phyloP scores from a whole-genome alignment of 2,113 vertebrate genomes.

The Mus pahari region DNA sequence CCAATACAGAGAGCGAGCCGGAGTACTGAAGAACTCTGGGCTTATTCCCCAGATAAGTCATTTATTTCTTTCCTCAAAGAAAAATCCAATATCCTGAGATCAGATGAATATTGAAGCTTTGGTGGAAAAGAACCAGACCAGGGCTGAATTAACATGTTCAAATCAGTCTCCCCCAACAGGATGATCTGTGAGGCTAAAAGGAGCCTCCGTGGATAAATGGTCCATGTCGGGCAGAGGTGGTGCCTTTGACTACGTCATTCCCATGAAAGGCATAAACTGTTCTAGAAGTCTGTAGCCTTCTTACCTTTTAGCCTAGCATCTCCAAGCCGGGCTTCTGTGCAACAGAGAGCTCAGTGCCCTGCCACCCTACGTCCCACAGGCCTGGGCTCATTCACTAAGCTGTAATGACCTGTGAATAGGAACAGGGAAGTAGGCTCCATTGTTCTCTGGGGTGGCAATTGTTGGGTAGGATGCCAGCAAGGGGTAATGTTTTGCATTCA shows the following conservation, averaged over 20 bases:
- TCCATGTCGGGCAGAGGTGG: not conserved
- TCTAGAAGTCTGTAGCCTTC: slow-evolving; percentile 39
- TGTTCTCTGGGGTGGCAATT: not conserved
- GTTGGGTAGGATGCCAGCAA: not conserved
- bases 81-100: slow-evolving; percentile 90
- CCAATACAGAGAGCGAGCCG: slow-evolving; percentile 82
- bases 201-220: not conserved
- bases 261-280: not conserved
- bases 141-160: slow-evolving; percentile 84
- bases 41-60: slow-evolving; percentile 89
- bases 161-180: slow-evolving; percentile 71
- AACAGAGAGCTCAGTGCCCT: not conserved
- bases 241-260: not conserved
- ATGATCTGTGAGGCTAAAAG: slow-evolving; percentile 58
- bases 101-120: slow-evolving; percentile 87
- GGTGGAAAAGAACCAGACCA: slow-evolving; percentile 73
- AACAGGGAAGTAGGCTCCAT: not conserved
- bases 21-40: slow-evolving; percentile 79
- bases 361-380: accelerated
- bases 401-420: accelerated
- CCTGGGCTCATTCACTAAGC: not conserved
- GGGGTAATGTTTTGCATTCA: not conserved
- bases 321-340: not conserved
- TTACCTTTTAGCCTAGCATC: not conserved
- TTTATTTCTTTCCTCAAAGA: slow-evolving; percentile 89